Percentiles rank a stretch among this genome's conserved stretches.
These are phyloP conservation scores for Pedetes capensis DNA, from an alignment of 2,113 vertebrate genomes.

Conservation along the genomic window DNA sequence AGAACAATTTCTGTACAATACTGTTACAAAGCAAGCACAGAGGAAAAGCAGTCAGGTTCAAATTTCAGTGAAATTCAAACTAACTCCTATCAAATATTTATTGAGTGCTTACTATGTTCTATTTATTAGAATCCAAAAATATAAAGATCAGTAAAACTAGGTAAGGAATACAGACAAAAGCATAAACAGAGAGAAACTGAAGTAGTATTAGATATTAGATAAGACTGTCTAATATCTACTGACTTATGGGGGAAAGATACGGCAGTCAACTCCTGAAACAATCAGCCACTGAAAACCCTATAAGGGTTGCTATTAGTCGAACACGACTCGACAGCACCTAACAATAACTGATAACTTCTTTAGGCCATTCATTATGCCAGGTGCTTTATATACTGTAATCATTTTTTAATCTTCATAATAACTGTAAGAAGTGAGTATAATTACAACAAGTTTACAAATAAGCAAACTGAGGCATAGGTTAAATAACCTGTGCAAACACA, in stretches of 20 bases:
- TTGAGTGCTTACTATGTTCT: not conserved
- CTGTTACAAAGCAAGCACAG: not conserved
- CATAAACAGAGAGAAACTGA: not conserved
- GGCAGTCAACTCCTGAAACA: too few species aligned
- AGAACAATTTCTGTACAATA: not conserved
- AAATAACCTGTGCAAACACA: not conserved
- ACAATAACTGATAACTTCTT: not conserved
- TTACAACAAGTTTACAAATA: not conserved
- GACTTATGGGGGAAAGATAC: too few species aligned
- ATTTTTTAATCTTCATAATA: not conserved
- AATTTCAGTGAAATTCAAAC: conserved; percentile 35
- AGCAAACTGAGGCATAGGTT: not conserved
- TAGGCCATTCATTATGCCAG: not conserved
- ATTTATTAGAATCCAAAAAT: not conserved
- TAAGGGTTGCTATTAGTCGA: too few species aligned
- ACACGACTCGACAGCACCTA: too few species aligned
- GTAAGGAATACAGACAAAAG: not conserved
- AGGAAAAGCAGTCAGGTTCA: not conserved
- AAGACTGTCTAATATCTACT: not conserved
- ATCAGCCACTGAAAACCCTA: too few species aligned
- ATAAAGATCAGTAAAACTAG: not conserved
- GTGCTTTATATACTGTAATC: not conserved
- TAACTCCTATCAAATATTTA: conserved; percentile 10
- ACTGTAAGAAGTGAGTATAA: not conserved
- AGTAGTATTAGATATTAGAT: too few species aligned